phyloP scores from a whole-genome alignment of 2,113 vertebrate genomes.

The Amazona vittata region DNA sequence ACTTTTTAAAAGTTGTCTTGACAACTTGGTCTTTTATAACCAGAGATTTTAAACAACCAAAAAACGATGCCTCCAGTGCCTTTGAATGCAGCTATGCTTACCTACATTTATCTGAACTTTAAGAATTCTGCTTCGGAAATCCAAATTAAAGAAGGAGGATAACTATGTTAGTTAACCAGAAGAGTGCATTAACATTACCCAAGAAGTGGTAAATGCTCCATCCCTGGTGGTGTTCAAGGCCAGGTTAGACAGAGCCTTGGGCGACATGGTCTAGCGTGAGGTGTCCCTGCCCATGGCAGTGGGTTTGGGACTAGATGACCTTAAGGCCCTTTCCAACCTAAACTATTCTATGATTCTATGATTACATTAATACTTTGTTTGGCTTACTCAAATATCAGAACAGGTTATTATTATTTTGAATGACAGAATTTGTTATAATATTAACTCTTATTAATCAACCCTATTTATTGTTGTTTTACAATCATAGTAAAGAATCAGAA shows the following conservation, averaged over 20 bases:
- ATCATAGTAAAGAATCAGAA: background rate
- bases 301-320: background rate
- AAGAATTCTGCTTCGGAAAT: background rate
- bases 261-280: no score
- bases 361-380: background rate
- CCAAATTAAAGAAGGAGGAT: background rate
- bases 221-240: background rate
- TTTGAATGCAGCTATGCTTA: background rate
- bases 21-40: background rate
- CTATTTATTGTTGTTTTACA: background rate
- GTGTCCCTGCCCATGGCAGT: background rate
- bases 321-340: background rate
- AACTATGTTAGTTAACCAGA: background rate
- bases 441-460: background rate
- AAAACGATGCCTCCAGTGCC: background rate
- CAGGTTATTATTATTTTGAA: background rate
- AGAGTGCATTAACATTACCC: background rate
- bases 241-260: background rate
- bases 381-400: background rate
- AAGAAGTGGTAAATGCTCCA: background rate
- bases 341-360: background rate
- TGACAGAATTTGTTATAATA: background rate
- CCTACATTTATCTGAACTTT: background rate
- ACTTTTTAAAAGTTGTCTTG: background rate
- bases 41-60: background rate